Evolutionary conservation across 2,888 invertebrate species (phyloP).

Genomic region (Eristalinus sepulchralis): DNA sequence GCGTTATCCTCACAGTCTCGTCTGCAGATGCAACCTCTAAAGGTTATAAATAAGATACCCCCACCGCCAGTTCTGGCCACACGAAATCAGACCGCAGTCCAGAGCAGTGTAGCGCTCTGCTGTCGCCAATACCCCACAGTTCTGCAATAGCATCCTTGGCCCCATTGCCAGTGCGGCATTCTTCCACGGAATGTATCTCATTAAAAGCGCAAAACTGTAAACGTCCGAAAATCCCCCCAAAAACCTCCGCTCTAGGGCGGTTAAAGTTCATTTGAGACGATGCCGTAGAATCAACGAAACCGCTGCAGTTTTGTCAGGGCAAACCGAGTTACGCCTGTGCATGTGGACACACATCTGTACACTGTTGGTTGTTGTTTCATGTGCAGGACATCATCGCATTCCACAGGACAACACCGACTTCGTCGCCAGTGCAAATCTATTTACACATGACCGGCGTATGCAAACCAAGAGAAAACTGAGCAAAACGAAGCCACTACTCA

Average conservation of each 20-base stretch:
- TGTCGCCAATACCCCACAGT: background rate
- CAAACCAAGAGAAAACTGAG: background rate
- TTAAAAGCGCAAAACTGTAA: constrained; percentile 56
- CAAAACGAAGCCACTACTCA: background rate
- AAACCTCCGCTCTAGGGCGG: constrained; percentile 37
- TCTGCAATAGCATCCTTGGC: background rate
- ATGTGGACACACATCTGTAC: background rate
- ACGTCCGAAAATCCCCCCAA: constrained; percentile 30
- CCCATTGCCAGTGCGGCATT: constrained; percentile 22
- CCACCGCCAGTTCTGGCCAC: background rate
- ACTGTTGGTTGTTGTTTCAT: background rate
- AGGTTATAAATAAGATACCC: background rate
- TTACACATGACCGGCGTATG: constrained; percentile 13
- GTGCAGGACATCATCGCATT: background rate
- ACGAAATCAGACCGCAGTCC: constrained; percentile 24
- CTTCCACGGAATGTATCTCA: constrained; percentile 47
- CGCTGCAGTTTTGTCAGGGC: background rate
- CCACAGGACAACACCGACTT: background rate
- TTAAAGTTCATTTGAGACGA: constrained; percentile 44
- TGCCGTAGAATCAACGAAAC: background rate
- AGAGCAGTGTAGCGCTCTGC: background rate
- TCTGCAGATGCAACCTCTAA: background rate
- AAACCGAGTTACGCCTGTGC: background rate
- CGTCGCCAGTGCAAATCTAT: background rate
- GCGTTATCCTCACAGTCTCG: background rate